Conservation (phyloP, 2,888 invertebrate genomes). For the Azorinus chamasolen region DNA sequence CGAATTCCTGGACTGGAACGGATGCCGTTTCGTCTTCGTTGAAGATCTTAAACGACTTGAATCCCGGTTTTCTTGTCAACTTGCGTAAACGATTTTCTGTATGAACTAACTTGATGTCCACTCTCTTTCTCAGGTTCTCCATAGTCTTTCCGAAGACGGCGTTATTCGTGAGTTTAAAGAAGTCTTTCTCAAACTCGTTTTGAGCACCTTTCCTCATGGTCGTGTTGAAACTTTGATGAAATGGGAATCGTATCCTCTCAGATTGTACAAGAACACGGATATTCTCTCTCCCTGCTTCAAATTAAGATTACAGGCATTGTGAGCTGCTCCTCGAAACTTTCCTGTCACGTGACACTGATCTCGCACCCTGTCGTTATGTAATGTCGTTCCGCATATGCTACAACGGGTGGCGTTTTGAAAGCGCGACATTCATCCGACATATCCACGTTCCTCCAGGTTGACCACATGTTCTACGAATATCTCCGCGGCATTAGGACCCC, state of each 20-base stretch:
- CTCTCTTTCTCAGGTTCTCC: too few relatives aligned
- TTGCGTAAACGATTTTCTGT: neutral
- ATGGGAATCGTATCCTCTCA: slow-evolving; percentile 47
- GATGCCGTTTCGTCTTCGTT: neutral
- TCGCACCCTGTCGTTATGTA: slow-evolving; percentile 5
- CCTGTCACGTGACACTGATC: slow-evolving; percentile 54
- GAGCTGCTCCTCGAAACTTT: slow-evolving; percentile 44
- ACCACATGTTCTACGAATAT: too few relatives aligned
- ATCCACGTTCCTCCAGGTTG: too few relatives aligned
- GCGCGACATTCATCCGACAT: too few relatives aligned
- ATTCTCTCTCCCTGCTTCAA: slow-evolving; percentile 2
- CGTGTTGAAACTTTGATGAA: too few relatives aligned
- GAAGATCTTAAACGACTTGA: too few relatives aligned
- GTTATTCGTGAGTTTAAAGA: too few relatives aligned
- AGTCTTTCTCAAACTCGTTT: slow-evolving; percentile 78
- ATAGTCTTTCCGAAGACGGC: too few relatives aligned
- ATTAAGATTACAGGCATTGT: slow-evolving; percentile 37
- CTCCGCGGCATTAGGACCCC: too few relatives aligned
- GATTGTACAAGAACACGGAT: slow-evolving; percentile 41
- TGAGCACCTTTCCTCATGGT: too few relatives aligned
- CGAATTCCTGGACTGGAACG: slow-evolving; percentile 1
- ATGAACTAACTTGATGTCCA: slow-evolving; percentile 53
- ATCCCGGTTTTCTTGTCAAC: too few relatives aligned
- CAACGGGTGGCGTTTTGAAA: too few relatives aligned
- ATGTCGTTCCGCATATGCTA: slow-evolving; percentile 7